Percentiles rank a stretch among this genome's conserved stretches.
These are phyloP conservation scores for Geotrupes spiniger DNA, from an alignment of 2,888 invertebrate genomes.

Conservation along the genomic window DNA sequence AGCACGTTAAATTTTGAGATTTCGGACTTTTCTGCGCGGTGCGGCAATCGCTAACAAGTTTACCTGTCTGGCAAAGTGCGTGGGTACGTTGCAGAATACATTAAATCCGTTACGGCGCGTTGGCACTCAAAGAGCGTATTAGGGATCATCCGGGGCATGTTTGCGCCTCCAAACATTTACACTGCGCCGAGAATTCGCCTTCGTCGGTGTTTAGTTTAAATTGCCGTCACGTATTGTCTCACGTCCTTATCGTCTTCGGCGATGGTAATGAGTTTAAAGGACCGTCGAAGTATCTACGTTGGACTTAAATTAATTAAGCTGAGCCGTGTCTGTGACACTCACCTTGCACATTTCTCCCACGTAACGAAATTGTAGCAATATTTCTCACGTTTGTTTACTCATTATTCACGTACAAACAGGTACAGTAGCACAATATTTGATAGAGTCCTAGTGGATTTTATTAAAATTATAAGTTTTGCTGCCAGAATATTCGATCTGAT, in stretches of 20 bases:
- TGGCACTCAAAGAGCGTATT: constrained; percentile 15
- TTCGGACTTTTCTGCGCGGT: not conserved
- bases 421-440: too few species aligned
- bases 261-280: constrained; percentile 6
- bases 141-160: constrained; percentile 11
- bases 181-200: constrained; percentile 9
- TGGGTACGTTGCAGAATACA: constrained; percentile 2
- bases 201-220: constrained; percentile 3
- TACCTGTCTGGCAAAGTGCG: not conserved
- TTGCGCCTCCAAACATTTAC: constrained; percentile 8
- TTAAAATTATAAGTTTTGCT: too few species aligned
- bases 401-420: too few species aligned
- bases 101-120: constrained; percentile 10
- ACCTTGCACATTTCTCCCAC: too few species aligned
- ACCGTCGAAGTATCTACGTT: not conserved
- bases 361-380: too few species aligned
- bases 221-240: constrained; percentile 7
- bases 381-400: too few species aligned
- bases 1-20: too few species aligned
- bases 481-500: too few species aligned
- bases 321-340: constrained; percentile 2
- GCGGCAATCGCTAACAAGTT: not conserved
- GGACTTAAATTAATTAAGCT: constrained; percentile 20
- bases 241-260: constrained; percentile 2
- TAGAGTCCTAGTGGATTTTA: too few species aligned